A percentile compares a stretch with the other conserved stretches of the same genome.
Evolutionary conservation across 37 sponge, comb jelly and placozoan genomes (phyloP).

Genomic region (Spongia lamella): DNA sequence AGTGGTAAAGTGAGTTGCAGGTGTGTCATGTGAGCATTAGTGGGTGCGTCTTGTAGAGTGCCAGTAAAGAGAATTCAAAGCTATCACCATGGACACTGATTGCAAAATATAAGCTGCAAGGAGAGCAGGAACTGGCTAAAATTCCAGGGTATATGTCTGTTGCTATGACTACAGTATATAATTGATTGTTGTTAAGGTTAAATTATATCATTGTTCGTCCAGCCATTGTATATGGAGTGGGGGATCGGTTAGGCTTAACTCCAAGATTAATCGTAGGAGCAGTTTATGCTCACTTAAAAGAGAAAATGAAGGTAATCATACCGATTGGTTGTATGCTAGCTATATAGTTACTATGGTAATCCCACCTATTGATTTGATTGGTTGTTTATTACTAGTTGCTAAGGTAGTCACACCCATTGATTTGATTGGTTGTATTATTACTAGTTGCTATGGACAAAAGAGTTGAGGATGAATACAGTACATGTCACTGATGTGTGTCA

Average conservation of each 20-base stretch:
- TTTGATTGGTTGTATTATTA: neutral
- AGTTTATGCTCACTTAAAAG: constrained; percentile 66
- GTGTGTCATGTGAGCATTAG: neutral
- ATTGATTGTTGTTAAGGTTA: constrained; percentile 34
- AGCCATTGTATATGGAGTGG: constrained; percentile 87
- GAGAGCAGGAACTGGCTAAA: constrained; percentile 67
- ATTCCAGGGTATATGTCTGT: constrained; percentile 51
- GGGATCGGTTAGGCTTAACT: constrained; percentile 70
- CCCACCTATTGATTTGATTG: no score
- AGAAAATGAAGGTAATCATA: constrained; percentile 87
- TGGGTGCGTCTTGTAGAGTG: constrained; percentile 22
- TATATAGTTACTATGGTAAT: no score
- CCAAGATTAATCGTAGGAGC: constrained; percentile 80
- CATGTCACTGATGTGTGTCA: constrained; percentile 89
- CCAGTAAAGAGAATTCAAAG: constrained; percentile 65
- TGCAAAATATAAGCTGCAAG: constrained; percentile 79
- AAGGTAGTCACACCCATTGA: no score
- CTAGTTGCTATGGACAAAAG: constrained; percentile 92
- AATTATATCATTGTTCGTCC: constrained; percentile 85
- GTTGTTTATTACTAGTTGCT: neutral
- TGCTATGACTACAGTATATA: neutral
- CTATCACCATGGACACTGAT: constrained; percentile 80
- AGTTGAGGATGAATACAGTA: constrained; percentile 91
- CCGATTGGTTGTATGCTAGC: no score
- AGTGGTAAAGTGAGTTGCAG: constrained; percentile 64